Conservation (phyloP, 2,113 vertebrate genomes). For the Malaclemys terrapin region DNA sequence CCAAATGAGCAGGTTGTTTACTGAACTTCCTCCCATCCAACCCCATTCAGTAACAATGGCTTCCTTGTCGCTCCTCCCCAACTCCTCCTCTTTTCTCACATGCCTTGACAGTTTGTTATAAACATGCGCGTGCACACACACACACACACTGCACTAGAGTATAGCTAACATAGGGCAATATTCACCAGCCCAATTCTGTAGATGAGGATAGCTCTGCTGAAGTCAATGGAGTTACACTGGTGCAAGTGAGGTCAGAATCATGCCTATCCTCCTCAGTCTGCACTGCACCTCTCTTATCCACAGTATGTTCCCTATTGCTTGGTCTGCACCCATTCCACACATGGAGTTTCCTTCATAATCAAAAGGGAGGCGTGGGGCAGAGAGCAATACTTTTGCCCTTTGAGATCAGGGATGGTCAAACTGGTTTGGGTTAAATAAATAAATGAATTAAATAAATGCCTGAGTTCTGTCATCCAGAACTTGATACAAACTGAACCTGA, state of each 20-base stretch:
- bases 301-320: neutral
- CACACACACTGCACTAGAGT: fast-evolving
- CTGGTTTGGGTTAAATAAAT: neutral
- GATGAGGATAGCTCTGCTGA: neutral
- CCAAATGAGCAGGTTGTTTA: neutral
- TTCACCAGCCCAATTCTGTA: neutral
- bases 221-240: neutral
- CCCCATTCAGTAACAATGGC: neutral
- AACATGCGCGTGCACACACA: fast-evolving
- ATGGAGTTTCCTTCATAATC: fast-evolving
- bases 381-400: neutral
- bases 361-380: fast-evolving
- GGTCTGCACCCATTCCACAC: neutral
- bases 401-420: neutral
- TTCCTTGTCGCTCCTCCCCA: neutral
- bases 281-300: neutral
- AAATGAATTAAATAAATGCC: neutral
- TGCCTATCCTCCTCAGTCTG: fast-evolving
- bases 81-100: neutral
- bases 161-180: neutral
- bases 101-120: neutral
- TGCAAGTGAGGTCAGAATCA: fast-evolving
- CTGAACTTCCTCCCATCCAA: neutral
- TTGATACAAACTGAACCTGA: neutral
- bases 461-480: neutral